phyloP scores from a whole-genome alignment of 2,888 invertebrate genomes.

The Drosophila vallismaia region DNA sequence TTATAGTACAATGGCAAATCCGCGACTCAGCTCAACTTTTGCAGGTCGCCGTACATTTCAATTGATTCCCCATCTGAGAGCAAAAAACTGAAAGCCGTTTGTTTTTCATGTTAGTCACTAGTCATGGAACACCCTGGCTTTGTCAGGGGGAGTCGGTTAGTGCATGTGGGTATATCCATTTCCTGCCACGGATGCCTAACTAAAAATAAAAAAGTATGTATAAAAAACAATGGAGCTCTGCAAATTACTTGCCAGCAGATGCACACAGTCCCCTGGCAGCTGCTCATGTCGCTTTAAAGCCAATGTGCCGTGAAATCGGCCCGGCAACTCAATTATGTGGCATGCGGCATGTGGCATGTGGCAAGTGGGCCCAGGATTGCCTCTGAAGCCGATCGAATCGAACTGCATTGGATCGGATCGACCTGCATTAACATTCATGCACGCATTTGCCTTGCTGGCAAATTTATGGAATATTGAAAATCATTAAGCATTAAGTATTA shows the following conservation, averaged over 20 bases:
- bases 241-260: constrained; percentile 63
- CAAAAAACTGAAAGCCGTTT: constrained; percentile 24
- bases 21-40: constrained; percentile 52
- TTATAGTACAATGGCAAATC: constrained; percentile 62
- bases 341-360: neutral
- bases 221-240: constrained; percentile 46
- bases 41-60: constrained; percentile 61
- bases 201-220: constrained; percentile 3
- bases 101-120: constrained; percentile 47
- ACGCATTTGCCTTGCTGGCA: constrained; percentile 31
- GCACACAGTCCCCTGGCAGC: constrained; percentile 16
- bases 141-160: neutral
- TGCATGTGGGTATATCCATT: constrained; percentile 43
- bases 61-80: constrained; percentile 44
- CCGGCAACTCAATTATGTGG: constrained; percentile 35
- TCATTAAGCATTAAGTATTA: constrained; percentile 18
- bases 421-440: constrained; percentile 17
- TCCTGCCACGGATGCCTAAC: constrained; percentile 46
- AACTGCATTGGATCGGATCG: constrained; percentile 8
- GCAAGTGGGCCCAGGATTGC: constrained; percentile 1
- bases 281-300: constrained; percentile 39
- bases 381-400: neutral
- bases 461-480: constrained; percentile 24
- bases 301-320: constrained; percentile 48
- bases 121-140: constrained; percentile 1